Evolutionary conservation across 2,797 vertebrate species (phyloP).

Genomic region (Vespertilio murinus): DNA sequence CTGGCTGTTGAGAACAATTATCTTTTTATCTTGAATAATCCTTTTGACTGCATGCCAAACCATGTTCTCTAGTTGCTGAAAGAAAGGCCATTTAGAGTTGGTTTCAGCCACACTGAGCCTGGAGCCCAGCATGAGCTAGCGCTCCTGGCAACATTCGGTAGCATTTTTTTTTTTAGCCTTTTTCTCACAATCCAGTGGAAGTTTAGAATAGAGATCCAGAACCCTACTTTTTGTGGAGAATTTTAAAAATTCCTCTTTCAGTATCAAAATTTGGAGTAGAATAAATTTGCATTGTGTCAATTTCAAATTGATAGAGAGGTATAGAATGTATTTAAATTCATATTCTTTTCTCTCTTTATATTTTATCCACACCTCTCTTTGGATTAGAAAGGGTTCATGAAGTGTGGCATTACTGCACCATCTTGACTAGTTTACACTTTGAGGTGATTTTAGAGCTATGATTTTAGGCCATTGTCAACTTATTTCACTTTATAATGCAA

Average conservation of each 20-base stretch:
- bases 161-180: neutral
- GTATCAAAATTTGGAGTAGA: neutral
- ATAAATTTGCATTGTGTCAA: neutral
- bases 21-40: neutral
- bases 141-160: neutral
- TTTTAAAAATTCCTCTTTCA: neutral
- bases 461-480: neutral
- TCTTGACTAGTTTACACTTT: neutral
- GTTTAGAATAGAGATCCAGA: neutral
- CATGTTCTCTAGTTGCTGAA: neutral
- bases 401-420: neutral
- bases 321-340: neutral
- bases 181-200: neutral
- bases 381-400: neutral
- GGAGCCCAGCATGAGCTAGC: neutral
- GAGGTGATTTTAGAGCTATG: constrained; percentile 17
- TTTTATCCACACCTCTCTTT: neutral
- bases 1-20: neutral
- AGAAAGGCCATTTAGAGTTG: neutral
- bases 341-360: neutral
- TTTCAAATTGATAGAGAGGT: neutral
- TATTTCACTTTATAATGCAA: neutral
- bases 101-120: neutral
- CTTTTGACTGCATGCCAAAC: neutral
- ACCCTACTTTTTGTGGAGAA: neutral